Conservation (phyloP, 2,888 invertebrate species). For the Gnatocerus cornutus region DNA sequence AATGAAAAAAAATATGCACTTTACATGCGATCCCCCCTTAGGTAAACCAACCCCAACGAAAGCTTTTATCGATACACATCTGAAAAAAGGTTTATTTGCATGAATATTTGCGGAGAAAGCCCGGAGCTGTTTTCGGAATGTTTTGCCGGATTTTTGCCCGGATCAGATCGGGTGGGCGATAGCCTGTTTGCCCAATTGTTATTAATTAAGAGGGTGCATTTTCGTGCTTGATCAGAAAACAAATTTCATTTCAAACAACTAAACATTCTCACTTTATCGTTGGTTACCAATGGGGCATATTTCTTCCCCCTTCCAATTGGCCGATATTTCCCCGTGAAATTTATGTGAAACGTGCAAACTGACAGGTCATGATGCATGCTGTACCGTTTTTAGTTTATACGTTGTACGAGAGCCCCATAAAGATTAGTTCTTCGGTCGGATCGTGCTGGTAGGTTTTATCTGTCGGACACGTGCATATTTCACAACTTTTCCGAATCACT, state of each 20-base stretch:
- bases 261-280: no score
- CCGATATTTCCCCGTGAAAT: conserved; percentile 51
- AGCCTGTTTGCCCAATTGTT: no score
- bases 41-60: conserved; percentile 31
- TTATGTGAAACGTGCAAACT: conserved; percentile 54
- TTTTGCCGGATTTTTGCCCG: not conserved
- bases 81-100: conserved; percentile 38
- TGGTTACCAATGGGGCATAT: conserved; percentile 34
- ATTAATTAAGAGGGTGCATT: no score
- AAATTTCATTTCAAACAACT: no score
- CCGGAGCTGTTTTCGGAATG: conserved; percentile 26
- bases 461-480: conserved; percentile 21
- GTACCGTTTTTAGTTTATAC: conserved; percentile 53
- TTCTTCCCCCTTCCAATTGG: conserved; percentile 32
- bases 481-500: conserved; percentile 26
- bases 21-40: conserved; percentile 25
- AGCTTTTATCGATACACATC: conserved; percentile 34
- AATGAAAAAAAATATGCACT: conserved; percentile 33
- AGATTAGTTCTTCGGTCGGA: conserved; percentile 41
- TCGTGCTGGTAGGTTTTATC: conserved; percentile 14
- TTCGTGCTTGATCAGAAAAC: no score
- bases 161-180: no score
- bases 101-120: conserved; percentile 27
- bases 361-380: conserved; percentile 55
- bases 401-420: conserved; percentile 54